Percentiles rank a stretch among this genome's conserved stretches.
phyloP scores from a whole-genome alignment of 2,113 vertebrate genomes.

The Erythrocercus mccallii region DNA sequence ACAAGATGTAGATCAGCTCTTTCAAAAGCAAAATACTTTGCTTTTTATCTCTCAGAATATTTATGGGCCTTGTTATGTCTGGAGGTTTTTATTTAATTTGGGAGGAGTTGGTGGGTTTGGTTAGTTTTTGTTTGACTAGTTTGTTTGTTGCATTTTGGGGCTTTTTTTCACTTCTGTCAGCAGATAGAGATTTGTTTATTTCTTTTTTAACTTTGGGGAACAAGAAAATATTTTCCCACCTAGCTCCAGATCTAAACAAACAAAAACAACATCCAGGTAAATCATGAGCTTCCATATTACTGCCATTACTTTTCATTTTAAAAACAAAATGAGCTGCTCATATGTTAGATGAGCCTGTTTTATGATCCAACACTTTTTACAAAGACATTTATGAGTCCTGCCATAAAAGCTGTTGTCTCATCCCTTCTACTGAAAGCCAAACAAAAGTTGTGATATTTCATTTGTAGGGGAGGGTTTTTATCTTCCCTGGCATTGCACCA shows the following conservation, averaged over 20 bases:
- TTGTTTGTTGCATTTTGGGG: not conserved
- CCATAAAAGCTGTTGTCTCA: not conserved
- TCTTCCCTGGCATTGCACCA: not conserved
- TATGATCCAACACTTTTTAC: not conserved
- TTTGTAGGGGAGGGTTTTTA: not conserved
- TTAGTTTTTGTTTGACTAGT: not conserved
- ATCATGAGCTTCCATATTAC: not conserved
- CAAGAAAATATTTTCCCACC: not conserved
- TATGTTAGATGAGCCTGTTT: not conserved
- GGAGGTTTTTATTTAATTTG: not conserved
- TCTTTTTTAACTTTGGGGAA: not conserved
- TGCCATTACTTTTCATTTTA: not conserved
- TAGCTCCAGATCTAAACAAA: not conserved
- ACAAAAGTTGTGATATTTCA: not conserved
- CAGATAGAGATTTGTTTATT: not conserved
- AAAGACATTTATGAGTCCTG: not conserved
- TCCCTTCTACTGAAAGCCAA: not conserved
- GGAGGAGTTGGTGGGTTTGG: rapidly evolving
- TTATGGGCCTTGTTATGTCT: not conserved
- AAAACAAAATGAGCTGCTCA: not conserved
- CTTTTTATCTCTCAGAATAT: not conserved
- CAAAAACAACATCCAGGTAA: not conserved
- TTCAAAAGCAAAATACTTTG: not conserved
- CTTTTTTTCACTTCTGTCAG: not conserved
- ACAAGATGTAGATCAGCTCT: not conserved